Evolutionary conservation across 1,140 invertebrate genomes (phyloP).

Genomic region (Drosophila sucinea): DNA sequence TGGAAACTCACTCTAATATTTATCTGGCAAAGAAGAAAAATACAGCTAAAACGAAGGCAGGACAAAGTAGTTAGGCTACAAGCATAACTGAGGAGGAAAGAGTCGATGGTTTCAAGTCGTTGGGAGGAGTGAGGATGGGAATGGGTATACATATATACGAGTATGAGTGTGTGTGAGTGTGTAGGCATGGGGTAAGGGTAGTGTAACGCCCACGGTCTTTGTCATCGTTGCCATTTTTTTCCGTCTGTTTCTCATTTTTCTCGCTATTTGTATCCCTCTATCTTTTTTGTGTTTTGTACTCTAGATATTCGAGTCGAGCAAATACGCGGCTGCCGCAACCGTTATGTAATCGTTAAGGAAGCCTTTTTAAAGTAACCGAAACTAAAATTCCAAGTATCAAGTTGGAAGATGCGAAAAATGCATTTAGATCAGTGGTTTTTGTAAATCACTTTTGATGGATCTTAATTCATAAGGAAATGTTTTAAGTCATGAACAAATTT

Average conservation of each 20-base stretch:
- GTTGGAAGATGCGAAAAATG: too few relatives aligned
- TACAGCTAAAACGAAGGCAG: constrained; percentile 8
- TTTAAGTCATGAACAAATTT: too few relatives aligned
- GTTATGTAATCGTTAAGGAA: background rate
- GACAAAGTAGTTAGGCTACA: constrained; percentile 19
- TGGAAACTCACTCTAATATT: constrained; percentile 12
- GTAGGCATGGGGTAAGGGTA: background rate
- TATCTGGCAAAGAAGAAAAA: constrained; percentile 18
- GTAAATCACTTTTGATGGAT: too few relatives aligned
- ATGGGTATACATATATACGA: background rate
- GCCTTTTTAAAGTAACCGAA: background rate
- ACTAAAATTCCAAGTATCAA: too few relatives aligned
- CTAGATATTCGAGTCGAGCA: background rate
- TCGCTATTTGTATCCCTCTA: constrained; percentile 12
- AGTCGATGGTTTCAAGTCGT: constrained; percentile 3
- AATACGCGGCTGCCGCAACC: background rate
- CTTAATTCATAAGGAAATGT: too few relatives aligned
- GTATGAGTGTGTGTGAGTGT: background rate
- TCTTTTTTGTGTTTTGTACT: background rate
- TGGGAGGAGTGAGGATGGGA: background rate
- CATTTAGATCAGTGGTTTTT: too few relatives aligned
- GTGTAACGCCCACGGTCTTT: constrained; percentile 12
- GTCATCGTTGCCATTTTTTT: constrained; percentile 18
- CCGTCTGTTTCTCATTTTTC: constrained; percentile 13
- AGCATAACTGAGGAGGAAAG: background rate